Base-by-base conservation (phyloP, 2,888 invertebrate species). In the Hipparchia semele region DNA sequence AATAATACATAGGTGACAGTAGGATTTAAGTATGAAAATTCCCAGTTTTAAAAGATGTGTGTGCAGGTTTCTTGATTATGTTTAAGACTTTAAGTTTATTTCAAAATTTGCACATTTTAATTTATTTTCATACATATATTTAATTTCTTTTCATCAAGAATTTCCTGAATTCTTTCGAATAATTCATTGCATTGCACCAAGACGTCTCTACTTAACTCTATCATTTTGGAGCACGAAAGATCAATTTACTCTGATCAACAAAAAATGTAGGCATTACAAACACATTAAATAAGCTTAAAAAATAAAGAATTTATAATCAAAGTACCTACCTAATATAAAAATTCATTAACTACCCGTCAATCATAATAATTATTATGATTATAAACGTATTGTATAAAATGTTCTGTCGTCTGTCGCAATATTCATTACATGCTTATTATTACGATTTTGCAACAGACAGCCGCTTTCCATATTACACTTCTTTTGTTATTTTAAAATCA, bases 401-500 rank as follows among this genome's bases (percentile, higher is more conserved):
- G 61, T 23, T 23, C 23, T 23, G 23, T 23, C 23, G 46, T 2
- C 13, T 49, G 46, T 46, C 46, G 62, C n/a, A 62, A 62, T 62
- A 13, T 62, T 62, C 62, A 62, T 49, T 62, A 49, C 4, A 49
- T 46, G 46, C 62, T 62, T 62, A 62, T 62, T 62, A 62, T 13
- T 62, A 62, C 62, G 46, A 62, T 62, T 62, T 46, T 62, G 62
- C 9, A 62, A 62, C 39, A 39, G 10, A 39, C n/a, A 45, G 13
- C 46, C 62, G 8, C 62, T 62, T 62, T 62, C 13, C 62, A 49
- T 39, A 39, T 4, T n/a, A 2, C 13, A 13, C 13, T 46, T 46
- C 62, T 62, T 46, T 62, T 13, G 46, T 62, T 62, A 62, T 62
- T 60, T 60, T 60, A 60, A 60, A 39, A 60, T 60, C 33, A 60